Base-by-base conservation (phyloP, 2,888 invertebrate species). In the Theristus sp. region DNA sequence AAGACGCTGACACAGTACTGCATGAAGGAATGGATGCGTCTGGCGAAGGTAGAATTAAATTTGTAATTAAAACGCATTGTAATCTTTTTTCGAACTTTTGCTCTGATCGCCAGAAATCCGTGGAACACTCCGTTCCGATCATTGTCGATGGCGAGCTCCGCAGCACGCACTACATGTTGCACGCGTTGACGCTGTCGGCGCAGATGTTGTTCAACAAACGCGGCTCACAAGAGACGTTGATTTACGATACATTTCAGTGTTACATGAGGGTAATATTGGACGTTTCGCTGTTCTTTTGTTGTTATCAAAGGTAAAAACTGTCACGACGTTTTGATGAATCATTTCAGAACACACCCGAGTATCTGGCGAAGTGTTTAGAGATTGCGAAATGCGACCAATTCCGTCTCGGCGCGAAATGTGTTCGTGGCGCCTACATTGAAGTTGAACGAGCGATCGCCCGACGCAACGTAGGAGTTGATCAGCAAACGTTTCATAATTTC, bases 241-340 rank as follows among this genome's bases (percentile, higher is more conserved):
- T 56, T 20, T 56, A 30, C 24, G 56, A 30, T 24, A 56, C 56
- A 6, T 56, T 22, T 56, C 56, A 56, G 31, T 56, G 56, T 24
- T 30, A 31, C n/a, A n/a, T 56, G 30, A 56, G 30, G 25, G 31
- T 29, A 6, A n/a, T 17, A 3, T 17, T 10, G 3, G n/a, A 6
- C 49, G n/a, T n/a, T n/a, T n/a, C n/a, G n/a, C n/a, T n/a, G n/a
- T n/a, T n/a, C n/a, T n/a, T n/a, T n/a, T n/a, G n/a, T n/a, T n/a
- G n/a, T n/a, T n/a, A n/a, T n/a, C n/a, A n/a, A n/a, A n/a, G n/a
- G n/a, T n/a, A n/a, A n/a, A n/a, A n/a, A n/a, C n/a, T n/a, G n/a
- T n/a, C n/a, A n/a, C n/a, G n/a, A n/a, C n/a, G n/a, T n/a, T n/a
- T 13, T 38, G 38, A 38, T 6, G 17, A 6, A 38, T 38, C 38